Evolutionary conservation across 2,797 vertebrate genomes (phyloP).

Genomic region (Ambastaia sidthimunki): DNA sequence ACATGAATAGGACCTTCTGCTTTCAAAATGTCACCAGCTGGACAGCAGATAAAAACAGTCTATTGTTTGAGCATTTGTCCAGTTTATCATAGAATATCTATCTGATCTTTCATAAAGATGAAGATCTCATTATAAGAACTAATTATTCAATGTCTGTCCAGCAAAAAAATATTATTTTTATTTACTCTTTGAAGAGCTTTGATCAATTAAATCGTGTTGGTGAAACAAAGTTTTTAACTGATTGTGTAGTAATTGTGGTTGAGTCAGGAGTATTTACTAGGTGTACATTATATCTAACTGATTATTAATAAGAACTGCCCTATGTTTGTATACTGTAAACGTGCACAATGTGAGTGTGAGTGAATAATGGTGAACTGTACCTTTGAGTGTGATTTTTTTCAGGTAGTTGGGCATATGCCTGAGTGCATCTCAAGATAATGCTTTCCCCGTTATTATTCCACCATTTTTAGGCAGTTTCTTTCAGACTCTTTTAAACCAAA

Average conservation of each 20-base stretch:
- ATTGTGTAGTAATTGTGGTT: no score
- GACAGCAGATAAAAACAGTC: conserved; percentile 40
- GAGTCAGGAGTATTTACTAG: no score
- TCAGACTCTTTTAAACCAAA: conserved; percentile 18
- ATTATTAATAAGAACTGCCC: no score
- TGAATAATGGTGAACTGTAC: not conserved
- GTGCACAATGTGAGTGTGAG: no score
- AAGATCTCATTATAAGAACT: not conserved
- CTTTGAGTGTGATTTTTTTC: conserved; percentile 19
- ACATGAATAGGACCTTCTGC: conserved; percentile 56
- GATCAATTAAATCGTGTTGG: no score
- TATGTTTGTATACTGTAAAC: no score
- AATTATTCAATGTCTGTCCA: no score
- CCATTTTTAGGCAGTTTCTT: conserved; percentile 37
- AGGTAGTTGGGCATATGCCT: not conserved
- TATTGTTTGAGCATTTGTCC: conserved; percentile 54
- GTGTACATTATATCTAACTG: no score
- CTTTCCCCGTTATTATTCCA: conserved; percentile 31
- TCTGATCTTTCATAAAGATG: conserved; percentile 25
- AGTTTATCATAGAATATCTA: conserved; percentile 53
- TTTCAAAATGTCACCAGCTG: conserved; percentile 47
- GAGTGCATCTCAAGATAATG: conserved; percentile 1
- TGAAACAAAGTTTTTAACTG: no score
- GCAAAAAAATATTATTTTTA: no score
- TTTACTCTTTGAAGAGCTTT: no score